Evolutionary conservation across 2,888 invertebrate genomes (phyloP), one percentile per base, ranked within the genome.

Genomic region (Amiota communis): DNA sequence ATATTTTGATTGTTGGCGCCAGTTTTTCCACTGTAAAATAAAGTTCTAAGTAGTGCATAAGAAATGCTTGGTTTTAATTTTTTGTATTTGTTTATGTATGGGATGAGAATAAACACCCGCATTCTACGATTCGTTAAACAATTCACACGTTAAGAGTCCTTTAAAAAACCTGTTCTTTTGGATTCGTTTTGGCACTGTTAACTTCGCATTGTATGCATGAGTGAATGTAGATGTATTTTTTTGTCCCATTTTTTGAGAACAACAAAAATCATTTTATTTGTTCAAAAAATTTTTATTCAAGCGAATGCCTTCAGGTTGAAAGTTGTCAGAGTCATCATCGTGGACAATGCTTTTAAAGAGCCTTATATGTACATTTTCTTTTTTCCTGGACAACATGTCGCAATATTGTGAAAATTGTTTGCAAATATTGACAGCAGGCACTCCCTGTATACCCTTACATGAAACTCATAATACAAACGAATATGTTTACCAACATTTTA

Each of bases 61-160:
- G 20, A 59, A 59, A 23, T 11, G 8, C 9, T 8, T 46, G n/a
- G 23, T 36, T 20, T 36, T 61, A 10, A 57, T 10, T 57, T 57
- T 57, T 15, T 10, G 2, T 57, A 17, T 15, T 17, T 15, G 8
- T 59, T 20, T 59, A n/a, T 15, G 9, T 8, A 49, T 67, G 17
- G 1, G 17, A 4, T 11, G 51, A 53, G 65, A 69, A 71, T 75
- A 75, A 75, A 65, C 78, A 76, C 17, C 9, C 63, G 36, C 36
- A 36, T 63, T 63, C 36, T 11, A 88, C 88, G 89, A 89, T 89
- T 89, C 89, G 89, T 89, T 89, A 89, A 89, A 88, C 89, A 89
- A 88, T 87, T 88, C 88, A 89, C 88, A 89, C 87, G 88, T 88
- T 87, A 83, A 70, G 74, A 72, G 36, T 36, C 36, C 36, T 36